Evolutionary conservation across 37 sponge, comb jelly and placozoan species (phyloP).

Genomic region (Halichondria panicea): DNA sequence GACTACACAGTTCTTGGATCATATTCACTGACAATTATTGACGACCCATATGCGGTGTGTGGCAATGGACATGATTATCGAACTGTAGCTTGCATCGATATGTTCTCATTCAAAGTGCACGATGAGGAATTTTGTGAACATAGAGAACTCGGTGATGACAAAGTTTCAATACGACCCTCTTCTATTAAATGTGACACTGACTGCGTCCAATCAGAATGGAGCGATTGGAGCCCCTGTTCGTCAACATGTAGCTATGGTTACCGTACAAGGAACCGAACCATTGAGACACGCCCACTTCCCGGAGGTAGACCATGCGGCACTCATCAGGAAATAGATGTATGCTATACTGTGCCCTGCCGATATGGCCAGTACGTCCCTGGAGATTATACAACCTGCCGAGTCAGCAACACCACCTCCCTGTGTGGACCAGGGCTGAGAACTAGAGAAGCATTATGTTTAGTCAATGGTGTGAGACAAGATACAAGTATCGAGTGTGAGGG

Average conservation of each 20-base stretch:
- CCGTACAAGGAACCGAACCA: slow-evolving; percentile 6
- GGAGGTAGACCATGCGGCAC: slow-evolving; percentile 21
- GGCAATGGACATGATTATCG: slow-evolving; percentile 29
- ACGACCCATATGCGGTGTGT: slow-evolving; percentile 4
- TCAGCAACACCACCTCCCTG: background rate
- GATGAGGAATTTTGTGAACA: slow-evolving; percentile 20
- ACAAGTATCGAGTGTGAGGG: background rate
- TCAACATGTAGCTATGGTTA: slow-evolving; percentile 16
- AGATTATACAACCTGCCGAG: background rate
- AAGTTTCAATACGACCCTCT: background rate
- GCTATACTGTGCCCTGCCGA: slow-evolving; percentile 11
- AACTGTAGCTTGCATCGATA: background rate
- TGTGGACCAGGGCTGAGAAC: slow-evolving; percentile 23
- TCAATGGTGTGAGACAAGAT: slow-evolving; percentile 9
- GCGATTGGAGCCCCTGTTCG: slow-evolving; percentile 24
- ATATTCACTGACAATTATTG: background rate
- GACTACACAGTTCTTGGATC: background rate
- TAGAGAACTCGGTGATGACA: no score
- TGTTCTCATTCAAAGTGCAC: background rate
- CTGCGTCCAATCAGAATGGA: slow-evolving; percentile 16
- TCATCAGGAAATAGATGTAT: slow-evolving; percentile 5
- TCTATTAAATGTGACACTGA: slow-evolving; percentile 15
- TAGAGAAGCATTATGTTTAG: slow-evolving; percentile 6
- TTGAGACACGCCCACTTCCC: background rate
- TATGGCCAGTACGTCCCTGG: slow-evolving; percentile 2